Evolutionary conservation across 2,888 invertebrate species (phyloP).

Genomic region (Nephrotoma appendiculata): DNA sequence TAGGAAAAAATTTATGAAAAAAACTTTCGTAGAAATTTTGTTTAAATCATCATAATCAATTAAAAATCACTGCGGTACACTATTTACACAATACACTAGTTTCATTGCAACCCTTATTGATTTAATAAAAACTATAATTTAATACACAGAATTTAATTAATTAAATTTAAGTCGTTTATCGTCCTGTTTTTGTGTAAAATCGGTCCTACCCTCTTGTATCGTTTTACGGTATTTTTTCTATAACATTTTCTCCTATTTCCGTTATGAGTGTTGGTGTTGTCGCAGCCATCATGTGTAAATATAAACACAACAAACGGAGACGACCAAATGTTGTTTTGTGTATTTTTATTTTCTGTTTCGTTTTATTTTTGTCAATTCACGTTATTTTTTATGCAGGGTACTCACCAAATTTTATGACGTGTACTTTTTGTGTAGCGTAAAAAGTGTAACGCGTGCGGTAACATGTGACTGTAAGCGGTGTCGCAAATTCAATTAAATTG

Average conservation of each 20-base stretch:
- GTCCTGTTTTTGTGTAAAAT: background rate
- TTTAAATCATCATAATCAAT: background rate
- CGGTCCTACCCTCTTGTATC: constrained; percentile 1
- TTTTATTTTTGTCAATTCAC: background rate
- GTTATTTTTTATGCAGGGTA: background rate
- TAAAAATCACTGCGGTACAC: background rate
- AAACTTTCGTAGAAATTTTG: background rate
- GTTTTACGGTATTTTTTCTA: background rate
- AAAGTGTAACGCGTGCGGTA: too few species aligned
- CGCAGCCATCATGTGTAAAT: background rate
- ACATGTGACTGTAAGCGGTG: too few species aligned
- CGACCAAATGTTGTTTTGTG: background rate
- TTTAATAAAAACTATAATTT: background rate
- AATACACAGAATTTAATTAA: background rate
- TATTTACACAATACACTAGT: background rate
- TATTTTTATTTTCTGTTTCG: background rate
- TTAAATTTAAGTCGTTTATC: background rate
- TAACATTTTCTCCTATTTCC: background rate
- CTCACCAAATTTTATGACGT: background rate
- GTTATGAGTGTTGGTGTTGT: background rate
- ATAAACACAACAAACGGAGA: background rate
- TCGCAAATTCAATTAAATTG: too few species aligned
- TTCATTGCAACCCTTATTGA: background rate
- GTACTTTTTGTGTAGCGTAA: background rate
- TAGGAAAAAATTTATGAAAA: background rate